Base-by-base conservation (phyloP, 2,888 invertebrate genomes). In the Tinea pellionella region DNA sequence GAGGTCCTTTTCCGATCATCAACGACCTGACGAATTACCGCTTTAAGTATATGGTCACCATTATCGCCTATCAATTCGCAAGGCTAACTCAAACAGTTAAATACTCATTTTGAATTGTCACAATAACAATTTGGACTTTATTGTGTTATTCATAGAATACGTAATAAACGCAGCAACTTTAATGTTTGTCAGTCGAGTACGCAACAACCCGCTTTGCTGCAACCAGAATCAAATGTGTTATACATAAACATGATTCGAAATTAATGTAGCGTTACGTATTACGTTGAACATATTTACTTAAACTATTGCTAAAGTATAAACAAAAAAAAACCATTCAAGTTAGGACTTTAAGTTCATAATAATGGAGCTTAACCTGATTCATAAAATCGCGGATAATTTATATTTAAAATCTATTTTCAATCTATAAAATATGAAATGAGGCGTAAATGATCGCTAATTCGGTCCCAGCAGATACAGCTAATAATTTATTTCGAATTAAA, bases 251-350 rank as follows among this genome's bases (percentile, higher is more conserved):
- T 55, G 55, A 19, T 29, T 3, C 12, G 29, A 16, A 55, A 19
- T 55, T 55, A 55, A 55, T 55, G 55, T 55, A 55, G 18, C 55
- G 55, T 24, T 55, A 16, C 24, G 18, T 19, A 18, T 55, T 55
- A 55, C 24, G 19, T 3, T n/a, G 2, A 55, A 18, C 15, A 47
- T 47, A 15, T 18, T 37, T 37, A 37, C 3, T 37, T 6, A 37
- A 9, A 37, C 9, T 24, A 24, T 24, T 24, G 24, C 24, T 24
- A 24, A 24, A 24, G 3, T 24, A 24, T 24, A 24, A 24, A 24
- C 24, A 3, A 24, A 24, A 24, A 24, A 24, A 24, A 3, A 24
- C 24, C n/a, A n/a, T n/a, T 24, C 6, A 24, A 24, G 3, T 24
- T 24, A 24, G 24, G 3, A 3, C 24, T 6, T 2, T 24, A 24